A percentile compares a stretch with the other conserved stretches of the same genome.
Evolutionary conservation across 2,888 invertebrate species (phyloP).

Genomic region (Ichneumoninae sp.): DNA sequence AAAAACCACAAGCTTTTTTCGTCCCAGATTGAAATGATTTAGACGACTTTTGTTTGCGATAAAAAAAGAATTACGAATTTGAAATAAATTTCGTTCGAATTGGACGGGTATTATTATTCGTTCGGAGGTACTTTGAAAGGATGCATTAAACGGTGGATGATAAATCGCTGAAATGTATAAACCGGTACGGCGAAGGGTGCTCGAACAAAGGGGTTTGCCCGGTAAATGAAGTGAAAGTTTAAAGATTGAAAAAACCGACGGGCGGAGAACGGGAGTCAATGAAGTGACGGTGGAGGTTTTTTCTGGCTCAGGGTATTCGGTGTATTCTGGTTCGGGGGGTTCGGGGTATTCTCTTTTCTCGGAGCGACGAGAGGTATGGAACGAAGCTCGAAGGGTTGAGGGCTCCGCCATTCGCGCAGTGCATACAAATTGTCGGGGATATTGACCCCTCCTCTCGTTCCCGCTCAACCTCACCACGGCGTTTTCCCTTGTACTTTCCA

Average conservation of each 20-base stretch:
- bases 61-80: not conserved
- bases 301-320: conserved; percentile 31
- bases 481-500: conserved; percentile 21
- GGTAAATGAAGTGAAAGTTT: conserved; percentile 47
- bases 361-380: conserved; percentile 48
- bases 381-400: conserved; percentile 59
- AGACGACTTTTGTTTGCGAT: not conserved
- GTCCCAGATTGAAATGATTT: too few species aligned
- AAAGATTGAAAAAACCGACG: conserved; percentile 42
- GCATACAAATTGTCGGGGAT: conserved; percentile 72
- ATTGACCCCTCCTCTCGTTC: conserved; percentile 64
- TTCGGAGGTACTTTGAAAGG: not conserved
- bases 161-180: not conserved
- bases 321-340: too few species aligned
- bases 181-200: not conserved
- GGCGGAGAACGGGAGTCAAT: conserved; percentile 41
- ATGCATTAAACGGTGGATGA: not conserved
- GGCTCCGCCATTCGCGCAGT: conserved; percentile 68
- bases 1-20: too few species aligned
- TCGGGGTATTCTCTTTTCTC: conserved; percentile 40
- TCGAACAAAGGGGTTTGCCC: conserved; percentile 15
- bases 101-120: not conserved
- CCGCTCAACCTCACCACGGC: conserved; percentile 54
- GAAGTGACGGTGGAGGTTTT: conserved; percentile 30
- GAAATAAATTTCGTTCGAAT: not conserved